Base-by-base conservation (phyloP, 2,797 vertebrate genomes). In the Smutsia temminckii region DNA sequence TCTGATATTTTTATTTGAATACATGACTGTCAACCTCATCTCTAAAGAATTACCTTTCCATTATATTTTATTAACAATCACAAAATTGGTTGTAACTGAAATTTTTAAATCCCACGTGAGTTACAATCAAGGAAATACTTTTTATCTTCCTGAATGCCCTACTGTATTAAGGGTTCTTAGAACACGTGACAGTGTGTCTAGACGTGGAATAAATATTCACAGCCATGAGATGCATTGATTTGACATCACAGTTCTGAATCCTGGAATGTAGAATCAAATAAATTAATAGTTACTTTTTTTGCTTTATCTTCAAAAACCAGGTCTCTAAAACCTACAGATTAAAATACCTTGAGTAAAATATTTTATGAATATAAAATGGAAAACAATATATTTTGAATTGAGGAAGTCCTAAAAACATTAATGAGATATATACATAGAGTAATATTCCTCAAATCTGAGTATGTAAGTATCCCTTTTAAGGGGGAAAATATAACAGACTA, bases 291-390 rank as follows among this genome's bases (percentile, higher is more conserved):
- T 37, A 71, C n/a, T 57, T 40, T 68, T 32, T 29, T 86, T 78
- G 40, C 23, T 68, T 78, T 93, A 46, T 6, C 16, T 46, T 2
- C 7, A 53, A 69, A 93, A 69, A 88, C 74, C 37, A 84, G 3
- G 1, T 64, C 21, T 95, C 34, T 40, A 85, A 59, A 27, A 34
- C 27, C 68, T 74, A 85, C 16, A 83, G 51, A 78, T 75, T 81
- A 69, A 66, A 68, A 40, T 40, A 40, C 40, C 40, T 40, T 40
- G 40, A 40, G 40, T 40, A 91, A 96, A 78, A 40, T 89, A 63
- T n/a, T 90, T 85, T 57, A 92, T 66, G 14, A 91, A 59, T 80
- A 84, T 23, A 64, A 89, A 95, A 80, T 94, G 2, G 17, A 80
- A 93, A 81, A 61, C 8, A 83, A 92, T 42, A 61, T 72, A 85